These are phyloP conservation scores for Temnopleurus reevesii DNA, from an alignment of 53 echinoderm and acorn worm species.

Conservation along the genomic window DNA sequence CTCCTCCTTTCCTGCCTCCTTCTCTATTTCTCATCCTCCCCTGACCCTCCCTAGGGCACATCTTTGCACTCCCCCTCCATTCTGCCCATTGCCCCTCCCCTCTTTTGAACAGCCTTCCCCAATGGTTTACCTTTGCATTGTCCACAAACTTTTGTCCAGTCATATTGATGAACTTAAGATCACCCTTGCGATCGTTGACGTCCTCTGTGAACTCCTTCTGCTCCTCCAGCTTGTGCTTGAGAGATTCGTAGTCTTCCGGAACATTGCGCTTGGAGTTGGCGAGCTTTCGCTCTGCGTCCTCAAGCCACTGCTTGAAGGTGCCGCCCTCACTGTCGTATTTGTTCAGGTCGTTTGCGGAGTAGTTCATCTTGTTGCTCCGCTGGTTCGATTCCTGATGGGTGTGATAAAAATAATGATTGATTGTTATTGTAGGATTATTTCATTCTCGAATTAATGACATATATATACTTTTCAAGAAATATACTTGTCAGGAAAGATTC, in stretches of 20 bases:
- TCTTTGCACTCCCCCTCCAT: too few relatives aligned
- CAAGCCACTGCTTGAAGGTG: constrained; percentile 79
- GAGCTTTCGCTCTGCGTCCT: constrained; percentile 62
- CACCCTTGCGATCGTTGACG: constrained; percentile 93
- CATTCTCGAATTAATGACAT: not conserved
- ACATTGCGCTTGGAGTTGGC: constrained; percentile 68
- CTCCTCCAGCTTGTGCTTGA: constrained; percentile 72
- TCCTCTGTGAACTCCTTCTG: constrained; percentile 88
- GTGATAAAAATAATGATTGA: not conserved
- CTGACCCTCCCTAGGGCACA: too few relatives aligned
- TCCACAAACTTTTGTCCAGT: constrained; percentile 90
- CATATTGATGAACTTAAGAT: constrained; percentile 97
- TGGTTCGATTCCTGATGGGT: constrained; percentile 57
- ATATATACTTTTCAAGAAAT: too few relatives aligned
- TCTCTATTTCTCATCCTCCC: too few relatives aligned
- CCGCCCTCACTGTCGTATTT: constrained; percentile 83
- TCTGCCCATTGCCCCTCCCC: too few relatives aligned
- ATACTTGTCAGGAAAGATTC: too few relatives aligned
- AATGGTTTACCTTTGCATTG: constrained; percentile 80
- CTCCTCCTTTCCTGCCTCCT: too few relatives aligned
- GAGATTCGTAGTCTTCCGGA: constrained; percentile 74
- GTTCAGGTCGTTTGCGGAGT: constrained; percentile 79
- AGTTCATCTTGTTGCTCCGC: constrained; percentile 76
- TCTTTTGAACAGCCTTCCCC: too few relatives aligned
- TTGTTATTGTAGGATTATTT: not conserved